Conservation (phyloP, 2,888 invertebrate genomes). For the Bunonema sp. region DNA sequence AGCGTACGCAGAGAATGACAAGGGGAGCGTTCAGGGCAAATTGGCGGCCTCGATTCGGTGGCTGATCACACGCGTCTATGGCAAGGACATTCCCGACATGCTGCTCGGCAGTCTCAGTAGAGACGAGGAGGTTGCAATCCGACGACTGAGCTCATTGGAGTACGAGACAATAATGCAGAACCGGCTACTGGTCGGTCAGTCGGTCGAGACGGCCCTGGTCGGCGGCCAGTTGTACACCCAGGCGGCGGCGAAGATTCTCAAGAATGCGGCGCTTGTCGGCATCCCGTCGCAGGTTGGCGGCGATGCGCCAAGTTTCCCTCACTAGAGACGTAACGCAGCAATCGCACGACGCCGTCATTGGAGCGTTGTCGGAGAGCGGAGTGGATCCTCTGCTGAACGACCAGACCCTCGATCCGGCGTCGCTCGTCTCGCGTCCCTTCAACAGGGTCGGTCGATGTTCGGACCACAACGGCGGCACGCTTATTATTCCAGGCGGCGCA, state of each 20-base stretch:
- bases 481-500: conserved; percentile 45
- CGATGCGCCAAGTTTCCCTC: no score
- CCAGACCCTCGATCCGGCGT: conserved; percentile 46
- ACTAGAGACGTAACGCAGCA: conserved; percentile 15
- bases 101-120: conserved; percentile 22
- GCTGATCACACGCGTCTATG: conserved; percentile 37
- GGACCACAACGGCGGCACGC: no score
- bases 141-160: neutral
- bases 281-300: no score
- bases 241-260: conserved; percentile 47
- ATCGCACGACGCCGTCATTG: conserved; percentile 46
- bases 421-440: conserved; percentile 46
- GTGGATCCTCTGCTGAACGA: conserved; percentile 45
- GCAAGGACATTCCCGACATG: conserved; percentile 35
- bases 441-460: conserved; percentile 37
- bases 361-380: conserved; percentile 44
- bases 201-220: conserved; percentile 23
- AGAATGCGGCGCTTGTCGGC: conserved; percentile 26
- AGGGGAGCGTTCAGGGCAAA: conserved; percentile 40
- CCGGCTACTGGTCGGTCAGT: conserved; percentile 9
- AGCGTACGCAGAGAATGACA: no score
- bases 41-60: conserved; percentile 37
- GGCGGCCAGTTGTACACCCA: conserved; percentile 47
- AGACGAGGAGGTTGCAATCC: conserved; percentile 21
- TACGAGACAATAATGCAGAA: neutral